These are phyloP conservation scores for Embidobia sp. DNA, from an alignment of 2,888 invertebrate species.

Conservation along the genomic window DNA sequence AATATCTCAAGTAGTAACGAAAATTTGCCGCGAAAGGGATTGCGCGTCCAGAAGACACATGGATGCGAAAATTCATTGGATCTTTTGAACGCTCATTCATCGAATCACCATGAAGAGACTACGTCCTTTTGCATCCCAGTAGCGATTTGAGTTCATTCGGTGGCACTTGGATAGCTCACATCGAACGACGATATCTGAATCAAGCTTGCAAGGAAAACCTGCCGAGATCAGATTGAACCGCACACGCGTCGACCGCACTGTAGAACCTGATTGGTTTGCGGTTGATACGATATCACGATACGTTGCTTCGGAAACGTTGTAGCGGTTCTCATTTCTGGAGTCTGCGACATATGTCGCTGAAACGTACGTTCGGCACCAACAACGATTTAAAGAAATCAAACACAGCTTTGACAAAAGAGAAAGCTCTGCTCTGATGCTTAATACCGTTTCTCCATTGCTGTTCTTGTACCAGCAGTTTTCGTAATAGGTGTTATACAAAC, in stretches of 20 bases:
- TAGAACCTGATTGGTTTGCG: constrained; percentile 69
- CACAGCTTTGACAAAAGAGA: constrained; percentile 21
- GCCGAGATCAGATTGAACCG: constrained; percentile 61
- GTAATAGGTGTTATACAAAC: too few relatives aligned
- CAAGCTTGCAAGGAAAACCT: constrained; percentile 54
- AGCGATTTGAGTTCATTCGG: constrained; percentile 54
- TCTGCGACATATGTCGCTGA: constrained; percentile 54
- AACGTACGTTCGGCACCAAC: constrained; percentile 56
- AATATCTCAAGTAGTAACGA: constrained; percentile 39
- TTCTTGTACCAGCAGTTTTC: too few relatives aligned
- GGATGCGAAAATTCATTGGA: constrained; percentile 21
- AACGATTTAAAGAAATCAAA: constrained; percentile 54
- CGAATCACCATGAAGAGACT: constrained; percentile 50
- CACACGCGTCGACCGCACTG: constrained; percentile 67
- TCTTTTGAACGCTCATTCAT: constrained; percentile 50
- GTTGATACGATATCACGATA: constrained; percentile 69
- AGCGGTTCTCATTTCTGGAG: constrained; percentile 38
- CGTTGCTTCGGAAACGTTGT: constrained; percentile 54
- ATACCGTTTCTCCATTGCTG: too few relatives aligned
- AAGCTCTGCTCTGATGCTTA: too few relatives aligned
- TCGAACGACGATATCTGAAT: constrained; percentile 59
- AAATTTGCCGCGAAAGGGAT: constrained; percentile 27
- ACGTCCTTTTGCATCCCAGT: constrained; percentile 53
- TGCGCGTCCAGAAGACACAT: too few relatives aligned
- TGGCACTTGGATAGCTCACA: constrained; percentile 54